Evolutionary conservation across 2,113 vertebrate genomes (phyloP).

Genomic region (Thamnophis sirtalis): DNA sequence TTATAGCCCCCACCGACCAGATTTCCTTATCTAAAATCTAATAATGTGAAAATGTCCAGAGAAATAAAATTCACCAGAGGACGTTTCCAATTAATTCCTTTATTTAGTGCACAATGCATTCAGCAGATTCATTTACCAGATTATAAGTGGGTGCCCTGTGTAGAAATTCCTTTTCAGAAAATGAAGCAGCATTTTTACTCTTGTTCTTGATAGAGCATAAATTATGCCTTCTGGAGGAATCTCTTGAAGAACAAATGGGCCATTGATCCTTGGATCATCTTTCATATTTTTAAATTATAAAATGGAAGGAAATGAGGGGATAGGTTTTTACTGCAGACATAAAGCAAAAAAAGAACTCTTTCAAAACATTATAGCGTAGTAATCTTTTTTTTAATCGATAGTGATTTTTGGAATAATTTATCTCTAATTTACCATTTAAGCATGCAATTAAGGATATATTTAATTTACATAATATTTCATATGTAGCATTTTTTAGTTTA

Average conservation of each 20-base stretch:
- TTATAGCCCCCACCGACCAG: neutral
- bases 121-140: constrained; percentile 49
- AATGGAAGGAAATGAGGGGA: constrained; percentile 41
- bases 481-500: constrained; percentile 29
- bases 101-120: constrained; percentile 37
- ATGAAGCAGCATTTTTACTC: constrained; percentile 7
- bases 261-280: constrained; percentile 46
- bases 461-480: constrained; percentile 25
- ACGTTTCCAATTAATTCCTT: neutral
- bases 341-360: constrained; percentile 33
- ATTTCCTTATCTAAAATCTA: neutral
- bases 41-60: neutral
- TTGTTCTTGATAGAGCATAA: constrained; percentile 47
- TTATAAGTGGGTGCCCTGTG: constrained; percentile 39
- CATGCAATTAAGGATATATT: constrained; percentile 23
- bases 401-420: constrained; percentile 22
- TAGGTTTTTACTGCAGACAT: constrained; percentile 30
- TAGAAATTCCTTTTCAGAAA: constrained; percentile 53
- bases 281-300: constrained; percentile 56
- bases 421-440: constrained; percentile 36
- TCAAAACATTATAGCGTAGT: constrained; percentile 24
- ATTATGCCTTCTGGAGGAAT: constrained; percentile 41
- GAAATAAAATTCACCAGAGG: neutral
- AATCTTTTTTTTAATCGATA: constrained; percentile 33
- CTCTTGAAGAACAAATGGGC: constrained; percentile 47